These are phyloP conservation scores for Lithobates sylvaticus DNA, from an alignment of 2,797 vertebrate genomes.

Conservation along the genomic window DNA sequence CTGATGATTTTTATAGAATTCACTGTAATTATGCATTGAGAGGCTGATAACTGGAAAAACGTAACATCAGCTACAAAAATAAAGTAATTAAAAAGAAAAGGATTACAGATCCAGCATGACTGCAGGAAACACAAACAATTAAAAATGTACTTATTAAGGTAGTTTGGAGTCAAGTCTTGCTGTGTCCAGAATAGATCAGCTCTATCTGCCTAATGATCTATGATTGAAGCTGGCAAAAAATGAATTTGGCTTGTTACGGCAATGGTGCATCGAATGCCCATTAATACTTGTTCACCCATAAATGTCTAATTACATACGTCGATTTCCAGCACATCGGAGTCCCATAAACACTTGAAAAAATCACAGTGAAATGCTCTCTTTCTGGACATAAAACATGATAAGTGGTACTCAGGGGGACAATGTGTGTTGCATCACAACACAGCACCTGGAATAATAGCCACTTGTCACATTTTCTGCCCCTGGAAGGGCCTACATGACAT, in stretches of 20 bases:
- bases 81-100: conserved; percentile 54
- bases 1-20: conserved; percentile 47
- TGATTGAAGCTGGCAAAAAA: conserved; percentile 53
- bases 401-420: conserved; percentile 14
- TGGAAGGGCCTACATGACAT: neutral
- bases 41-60: conserved; percentile 52
- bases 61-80: conserved; percentile 54
- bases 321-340: conserved; percentile 51
- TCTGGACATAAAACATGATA: conserved; percentile 44
- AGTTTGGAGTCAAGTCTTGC: conserved; percentile 31
- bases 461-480: conserved; percentile 6
- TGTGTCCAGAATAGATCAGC: conserved; percentile 47
- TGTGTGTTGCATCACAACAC: conserved; percentile 14
- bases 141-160: conserved; percentile 53
- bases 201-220: conserved; percentile 52
- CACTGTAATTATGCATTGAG: conserved; percentile 46
- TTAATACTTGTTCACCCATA: conserved; percentile 61
- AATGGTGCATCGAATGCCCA: conserved; percentile 38
- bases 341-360: conserved; percentile 53
- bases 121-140: conserved; percentile 57
- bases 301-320: conserved; percentile 50
- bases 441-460: conserved; percentile 35
- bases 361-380: conserved; percentile 35
- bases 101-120: conserved; percentile 33
- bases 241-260: conserved; percentile 44